phyloP scores from a whole-genome alignment of 2,113 vertebrate genomes.

The Lagenorhynchus albirostris region DNA sequence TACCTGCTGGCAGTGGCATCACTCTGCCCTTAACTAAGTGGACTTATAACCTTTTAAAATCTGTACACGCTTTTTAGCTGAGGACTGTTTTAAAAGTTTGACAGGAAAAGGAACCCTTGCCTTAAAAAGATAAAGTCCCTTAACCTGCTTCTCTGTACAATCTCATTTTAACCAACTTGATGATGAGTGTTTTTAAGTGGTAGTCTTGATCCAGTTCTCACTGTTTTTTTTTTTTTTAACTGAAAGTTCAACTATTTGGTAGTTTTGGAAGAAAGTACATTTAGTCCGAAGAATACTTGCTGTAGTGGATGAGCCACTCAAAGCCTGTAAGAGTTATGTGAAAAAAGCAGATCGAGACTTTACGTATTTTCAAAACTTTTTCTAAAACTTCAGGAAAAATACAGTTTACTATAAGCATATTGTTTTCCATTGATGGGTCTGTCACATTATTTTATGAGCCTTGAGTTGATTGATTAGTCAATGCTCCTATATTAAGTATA shows the following conservation, averaged over 20 bases:
- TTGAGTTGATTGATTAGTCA: background rate
- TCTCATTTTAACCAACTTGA: background rate
- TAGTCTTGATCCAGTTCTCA: background rate
- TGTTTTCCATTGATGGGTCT: background rate
- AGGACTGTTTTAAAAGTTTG: background rate
- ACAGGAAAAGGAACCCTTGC: background rate
- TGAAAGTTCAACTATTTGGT: background rate
- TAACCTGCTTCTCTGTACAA: background rate
- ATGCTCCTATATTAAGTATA: background rate
- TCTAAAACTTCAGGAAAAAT: background rate
- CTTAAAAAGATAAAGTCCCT: background rate
- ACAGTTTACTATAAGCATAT: background rate
- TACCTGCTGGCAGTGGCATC: background rate
- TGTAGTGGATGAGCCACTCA: background rate
- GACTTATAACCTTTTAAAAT: background rate
- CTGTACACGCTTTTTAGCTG: background rate
- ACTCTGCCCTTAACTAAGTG: background rate
- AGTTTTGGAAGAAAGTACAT: background rate
- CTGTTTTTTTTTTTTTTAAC: background rate
- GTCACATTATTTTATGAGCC: background rate
- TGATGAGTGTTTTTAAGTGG: background rate
- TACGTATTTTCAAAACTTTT: background rate
- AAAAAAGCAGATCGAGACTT: background rate
- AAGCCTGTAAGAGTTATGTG: background rate
- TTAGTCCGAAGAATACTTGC: background rate